phyloP scores from a whole-genome alignment of 1,140 invertebrate species.

The Lepidurus arcticus region DNA sequence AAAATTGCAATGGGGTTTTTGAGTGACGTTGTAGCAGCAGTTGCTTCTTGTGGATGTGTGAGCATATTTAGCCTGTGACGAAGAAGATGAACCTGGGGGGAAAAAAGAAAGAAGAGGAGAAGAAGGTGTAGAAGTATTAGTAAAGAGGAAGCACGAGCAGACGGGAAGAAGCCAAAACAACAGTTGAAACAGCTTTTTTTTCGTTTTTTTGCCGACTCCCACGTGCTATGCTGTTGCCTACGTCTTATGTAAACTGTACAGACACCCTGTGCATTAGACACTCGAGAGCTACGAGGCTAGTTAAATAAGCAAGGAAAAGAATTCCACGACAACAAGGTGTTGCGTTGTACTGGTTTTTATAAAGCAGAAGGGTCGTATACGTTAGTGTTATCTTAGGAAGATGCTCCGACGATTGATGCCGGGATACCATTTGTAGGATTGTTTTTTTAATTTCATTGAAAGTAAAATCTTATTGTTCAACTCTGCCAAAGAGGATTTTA shows the following conservation, averaged over 20 bases:
- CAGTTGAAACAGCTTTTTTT: neutral
- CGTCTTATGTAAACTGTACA: neutral
- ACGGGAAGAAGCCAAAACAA: conserved; percentile 6
- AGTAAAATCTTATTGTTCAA: too few species aligned
- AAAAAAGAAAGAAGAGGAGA: neutral
- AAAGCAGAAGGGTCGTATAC: neutral
- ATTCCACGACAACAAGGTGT: neutral
- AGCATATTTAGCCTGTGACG: conserved; percentile 21
- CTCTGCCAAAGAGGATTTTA: too few species aligned
- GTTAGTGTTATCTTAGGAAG: too few species aligned
- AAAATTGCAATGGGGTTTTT: neutral
- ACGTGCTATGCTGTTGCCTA: conserved; percentile 4
- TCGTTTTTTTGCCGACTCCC: conserved; percentile 1
- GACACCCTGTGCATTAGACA: neutral
- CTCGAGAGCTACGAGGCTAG: neutral
- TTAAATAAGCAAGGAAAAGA: neutral
- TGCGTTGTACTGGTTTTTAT: neutral
- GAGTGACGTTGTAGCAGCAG: neutral
- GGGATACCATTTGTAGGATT: too few species aligned
- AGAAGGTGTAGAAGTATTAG: neutral
- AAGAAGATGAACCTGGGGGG: neutral
- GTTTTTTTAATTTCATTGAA: too few species aligned
- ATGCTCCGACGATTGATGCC: too few species aligned
- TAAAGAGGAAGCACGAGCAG: neutral
- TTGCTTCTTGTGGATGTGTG: conserved; percentile 12